Evolutionary conservation across 2,113 vertebrate genomes (phyloP).

Genomic region (Tautogolabrus adspersus): DNA sequence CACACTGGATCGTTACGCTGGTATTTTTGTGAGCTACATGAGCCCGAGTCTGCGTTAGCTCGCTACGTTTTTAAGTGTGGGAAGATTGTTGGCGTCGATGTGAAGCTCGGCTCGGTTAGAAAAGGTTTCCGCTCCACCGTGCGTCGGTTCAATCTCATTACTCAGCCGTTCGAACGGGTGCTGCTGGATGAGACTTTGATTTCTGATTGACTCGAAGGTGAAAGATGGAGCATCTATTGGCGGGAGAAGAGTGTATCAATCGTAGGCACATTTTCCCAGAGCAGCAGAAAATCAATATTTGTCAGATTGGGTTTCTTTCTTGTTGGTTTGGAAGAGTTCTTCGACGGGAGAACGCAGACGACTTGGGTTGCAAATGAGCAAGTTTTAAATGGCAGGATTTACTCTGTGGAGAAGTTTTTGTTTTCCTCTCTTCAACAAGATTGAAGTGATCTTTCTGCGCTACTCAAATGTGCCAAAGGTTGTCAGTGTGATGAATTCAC

Average conservation of each 20-base stretch:
- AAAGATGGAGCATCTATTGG: constrained; percentile 20
- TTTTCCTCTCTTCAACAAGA: not conserved
- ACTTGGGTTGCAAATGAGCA: constrained; percentile 5
- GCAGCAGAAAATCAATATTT: constrained; percentile 53
- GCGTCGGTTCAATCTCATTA: constrained; percentile 38
- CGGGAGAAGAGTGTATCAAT: constrained; percentile 16
- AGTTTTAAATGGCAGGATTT: not conserved
- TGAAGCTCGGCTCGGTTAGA: constrained; percentile 10
- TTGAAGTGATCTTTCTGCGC: constrained; percentile 16
- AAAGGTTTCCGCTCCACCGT: constrained; percentile 21
- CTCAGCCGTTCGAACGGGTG: constrained; percentile 10
- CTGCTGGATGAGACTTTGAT: constrained; percentile 41
- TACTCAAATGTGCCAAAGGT: not conserved
- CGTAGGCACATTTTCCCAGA: constrained; percentile 35
- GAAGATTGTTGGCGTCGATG: constrained; percentile 43
- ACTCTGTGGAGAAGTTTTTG: not conserved
- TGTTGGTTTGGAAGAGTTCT: constrained; percentile 11
- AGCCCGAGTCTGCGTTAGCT: constrained; percentile 35
- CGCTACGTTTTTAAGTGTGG: constrained; percentile 50
- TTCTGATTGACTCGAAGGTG: constrained; percentile 52
- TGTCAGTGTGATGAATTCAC: not conserved
- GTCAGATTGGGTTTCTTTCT: constrained; percentile 37
- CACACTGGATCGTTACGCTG: constrained; percentile 44
- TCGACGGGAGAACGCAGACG: constrained; percentile 11
- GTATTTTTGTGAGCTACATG: constrained; percentile 28